phyloP scores from a whole-genome alignment of 2,888 invertebrate genomes.

The Dromius quadrimaculatus region DNA sequence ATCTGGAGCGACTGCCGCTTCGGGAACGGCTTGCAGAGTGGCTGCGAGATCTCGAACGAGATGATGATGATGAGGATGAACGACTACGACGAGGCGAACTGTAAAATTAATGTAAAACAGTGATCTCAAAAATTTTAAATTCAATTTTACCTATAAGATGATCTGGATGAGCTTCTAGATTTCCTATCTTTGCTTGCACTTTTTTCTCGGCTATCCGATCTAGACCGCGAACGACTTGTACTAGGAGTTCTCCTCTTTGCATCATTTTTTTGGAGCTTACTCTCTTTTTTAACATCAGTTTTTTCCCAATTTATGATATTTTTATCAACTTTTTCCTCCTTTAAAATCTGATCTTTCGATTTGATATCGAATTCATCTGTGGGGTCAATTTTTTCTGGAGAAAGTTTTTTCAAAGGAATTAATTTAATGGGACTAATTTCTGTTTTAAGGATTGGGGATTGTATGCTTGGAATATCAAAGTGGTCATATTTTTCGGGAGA shows the following conservation, averaged over 20 bases:
- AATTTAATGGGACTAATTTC: constrained; percentile 37
- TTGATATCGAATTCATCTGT: constrained; percentile 32
- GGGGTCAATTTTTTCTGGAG: constrained; percentile 30
- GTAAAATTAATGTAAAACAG: constrained; percentile 44
- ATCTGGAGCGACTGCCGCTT: constrained; percentile 65
- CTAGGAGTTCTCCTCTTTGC: constrained; percentile 36
- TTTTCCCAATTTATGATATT: constrained; percentile 44
- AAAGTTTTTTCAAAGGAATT: constrained; percentile 38
- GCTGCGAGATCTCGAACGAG: constrained; percentile 57
- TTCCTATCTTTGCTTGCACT: constrained; percentile 56
- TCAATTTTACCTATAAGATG: constrained; percentile 63
- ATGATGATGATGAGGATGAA: constrained; percentile 59
- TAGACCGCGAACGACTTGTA: constrained; percentile 54
- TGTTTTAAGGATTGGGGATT: constrained; percentile 27
- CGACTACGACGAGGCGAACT: constrained; percentile 57
- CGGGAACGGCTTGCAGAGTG: constrained; percentile 64
- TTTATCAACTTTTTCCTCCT: constrained; percentile 21
- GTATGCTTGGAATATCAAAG: constrained; percentile 45
- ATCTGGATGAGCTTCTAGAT: constrained; percentile 68
- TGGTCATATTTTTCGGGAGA: constrained; percentile 39
- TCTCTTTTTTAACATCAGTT: constrained; percentile 35
- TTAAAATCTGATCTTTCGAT: background rate
- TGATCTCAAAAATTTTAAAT: background rate
- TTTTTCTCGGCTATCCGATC: constrained; percentile 53
- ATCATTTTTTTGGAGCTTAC: background rate